Evolutionary conservation across 1,140 invertebrate species (phyloP).

Genomic region (Phymastichus coffea): DNA sequence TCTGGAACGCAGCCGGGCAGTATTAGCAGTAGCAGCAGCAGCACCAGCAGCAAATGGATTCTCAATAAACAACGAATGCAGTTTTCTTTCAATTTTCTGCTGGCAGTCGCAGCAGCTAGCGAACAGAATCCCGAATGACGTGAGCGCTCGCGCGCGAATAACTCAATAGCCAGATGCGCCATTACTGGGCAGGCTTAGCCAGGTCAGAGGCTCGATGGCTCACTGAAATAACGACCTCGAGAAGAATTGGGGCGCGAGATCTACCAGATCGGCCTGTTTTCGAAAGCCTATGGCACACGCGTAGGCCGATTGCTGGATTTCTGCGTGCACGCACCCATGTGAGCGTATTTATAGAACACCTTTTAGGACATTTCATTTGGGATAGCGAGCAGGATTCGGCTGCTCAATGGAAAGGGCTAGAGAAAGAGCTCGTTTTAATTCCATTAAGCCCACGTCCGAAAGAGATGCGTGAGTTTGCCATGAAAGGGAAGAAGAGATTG

Average conservation of each 20-base stretch:
- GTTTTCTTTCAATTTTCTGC: slow-evolving; percentile 1
- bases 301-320: no score
- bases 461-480: background rate
- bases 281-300: no score
- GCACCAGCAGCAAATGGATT: background rate
- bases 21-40: no score
- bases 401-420: background rate
- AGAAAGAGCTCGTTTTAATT: slow-evolving; percentile 9
- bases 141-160: background rate
- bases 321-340: no score
- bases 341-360: no score
- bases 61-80: background rate
- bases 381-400: no score
- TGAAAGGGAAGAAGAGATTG: background rate
- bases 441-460: background rate
- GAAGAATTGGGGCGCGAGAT: slow-evolving; percentile 9
- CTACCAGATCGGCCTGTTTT: background rate
- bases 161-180: no score
- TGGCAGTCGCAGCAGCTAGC: background rate
- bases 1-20: no score
- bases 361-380: no score
- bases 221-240: background rate
- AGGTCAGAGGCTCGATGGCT: background rate
- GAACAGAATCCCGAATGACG: background rate
- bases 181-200: background rate